These are phyloP conservation scores for Aphidius colemani DNA, from an alignment of 2,888 invertebrate species.

Conservation along the genomic window DNA sequence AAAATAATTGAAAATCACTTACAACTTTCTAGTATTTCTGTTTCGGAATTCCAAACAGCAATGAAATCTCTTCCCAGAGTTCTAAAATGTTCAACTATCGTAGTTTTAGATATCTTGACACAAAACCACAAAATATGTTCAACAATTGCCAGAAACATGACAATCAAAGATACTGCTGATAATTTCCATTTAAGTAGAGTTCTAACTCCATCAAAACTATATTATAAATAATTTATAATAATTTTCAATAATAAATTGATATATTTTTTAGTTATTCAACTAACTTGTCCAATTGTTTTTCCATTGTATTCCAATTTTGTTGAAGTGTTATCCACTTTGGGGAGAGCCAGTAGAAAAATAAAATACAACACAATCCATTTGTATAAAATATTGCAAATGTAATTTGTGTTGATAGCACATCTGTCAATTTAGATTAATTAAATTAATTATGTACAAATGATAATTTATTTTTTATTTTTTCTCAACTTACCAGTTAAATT, in stretches of 20 bases:
- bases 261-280: background rate
- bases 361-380: conserved; percentile 50
- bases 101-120: conserved; percentile 3
- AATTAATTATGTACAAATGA: too few relatives aligned
- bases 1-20: conserved; percentile 29
- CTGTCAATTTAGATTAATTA: too few relatives aligned
- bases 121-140: conserved; percentile 53
- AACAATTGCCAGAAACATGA: conserved; percentile 45
- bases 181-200: conserved; percentile 46
- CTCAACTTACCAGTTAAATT: too few relatives aligned
- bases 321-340: conserved; percentile 52
- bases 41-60: conserved; percentile 46
- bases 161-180: conserved; percentile 36
- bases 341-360: conserved; percentile 53
- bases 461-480: too few relatives aligned
- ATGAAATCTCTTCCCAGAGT: conserved; percentile 26
- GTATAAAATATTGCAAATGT: conserved; percentile 56
- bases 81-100: too few relatives aligned
- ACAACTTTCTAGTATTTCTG: conserved; percentile 49
- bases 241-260: background rate
- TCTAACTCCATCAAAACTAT: too few relatives aligned
- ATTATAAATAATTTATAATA: background rate
- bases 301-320: conserved; percentile 53
- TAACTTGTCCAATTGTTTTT: conserved; percentile 46
- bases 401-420: conserved; percentile 53